These are phyloP conservation scores for Brevimyrus niger DNA, from an alignment of 2,113 vertebrate genomes.

Conservation along the genomic window DNA sequence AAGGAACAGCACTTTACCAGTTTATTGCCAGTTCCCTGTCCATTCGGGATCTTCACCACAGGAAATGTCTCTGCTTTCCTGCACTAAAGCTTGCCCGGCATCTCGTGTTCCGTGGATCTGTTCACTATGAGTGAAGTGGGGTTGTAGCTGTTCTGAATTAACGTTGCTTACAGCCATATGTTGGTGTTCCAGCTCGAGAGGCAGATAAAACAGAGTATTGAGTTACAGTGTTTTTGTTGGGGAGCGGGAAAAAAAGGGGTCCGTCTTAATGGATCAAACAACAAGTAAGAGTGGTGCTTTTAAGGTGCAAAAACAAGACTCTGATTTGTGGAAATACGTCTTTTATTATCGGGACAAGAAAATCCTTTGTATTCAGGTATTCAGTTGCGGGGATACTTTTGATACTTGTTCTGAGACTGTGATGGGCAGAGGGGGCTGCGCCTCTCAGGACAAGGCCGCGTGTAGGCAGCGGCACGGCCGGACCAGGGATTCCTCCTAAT, in stretches of 20 bases:
- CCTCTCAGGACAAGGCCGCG: background rate
- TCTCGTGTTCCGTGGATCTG: background rate
- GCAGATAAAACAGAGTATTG: background rate
- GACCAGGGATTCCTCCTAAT: conserved; percentile 57
- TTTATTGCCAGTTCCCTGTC: background rate
- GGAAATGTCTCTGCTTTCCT: background rate
- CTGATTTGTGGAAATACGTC: background rate
- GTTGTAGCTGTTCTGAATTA: background rate
- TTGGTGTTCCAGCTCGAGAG: background rate
- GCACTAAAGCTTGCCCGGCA: background rate
- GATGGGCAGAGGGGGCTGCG: background rate
- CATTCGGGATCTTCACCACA: background rate
- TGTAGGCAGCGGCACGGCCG: background rate
- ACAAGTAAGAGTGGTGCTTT: background rate
- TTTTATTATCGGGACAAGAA: background rate
- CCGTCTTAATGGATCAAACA: background rate
- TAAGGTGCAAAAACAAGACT: background rate
- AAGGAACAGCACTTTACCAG: background rate
- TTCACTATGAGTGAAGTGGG: background rate
- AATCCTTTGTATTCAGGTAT: background rate
- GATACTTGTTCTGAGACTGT: background rate
- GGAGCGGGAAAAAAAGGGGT: background rate
- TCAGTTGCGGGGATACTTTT: background rate
- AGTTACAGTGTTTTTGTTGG: background rate
- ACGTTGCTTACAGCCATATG: background rate